These are phyloP conservation scores for Hybos culiciformis DNA, from an alignment of 2,888 invertebrate genomes.

Conservation along the genomic window DNA sequence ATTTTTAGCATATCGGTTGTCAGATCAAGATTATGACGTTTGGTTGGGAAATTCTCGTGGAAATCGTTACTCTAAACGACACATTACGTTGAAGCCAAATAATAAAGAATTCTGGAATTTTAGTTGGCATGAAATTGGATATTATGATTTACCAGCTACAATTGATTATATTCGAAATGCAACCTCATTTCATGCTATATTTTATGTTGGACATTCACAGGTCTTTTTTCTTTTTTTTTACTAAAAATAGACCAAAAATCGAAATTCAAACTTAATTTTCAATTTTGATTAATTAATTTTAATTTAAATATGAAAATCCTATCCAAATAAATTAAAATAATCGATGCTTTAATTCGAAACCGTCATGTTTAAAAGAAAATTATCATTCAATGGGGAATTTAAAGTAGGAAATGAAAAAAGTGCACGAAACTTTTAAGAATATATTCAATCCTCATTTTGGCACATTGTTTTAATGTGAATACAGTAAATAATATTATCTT, in stretches of 20 bases:
- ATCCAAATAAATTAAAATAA: no score
- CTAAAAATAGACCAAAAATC: no score
- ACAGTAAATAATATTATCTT: no score
- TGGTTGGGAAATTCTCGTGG: conserved; percentile 35
- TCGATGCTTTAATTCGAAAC: no score
- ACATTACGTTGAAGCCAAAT: conserved; percentile 27
- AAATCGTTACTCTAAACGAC: conserved; percentile 33
- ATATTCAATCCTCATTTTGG: no score
- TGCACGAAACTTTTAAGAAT: no score
- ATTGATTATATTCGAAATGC: conserved; percentile 48
- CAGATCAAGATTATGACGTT: conserved; percentile 35
- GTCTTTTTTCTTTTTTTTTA: no score
- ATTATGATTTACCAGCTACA: conserved; percentile 67
- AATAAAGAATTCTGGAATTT: conserved; percentile 48
- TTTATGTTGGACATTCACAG: conserved; percentile 50
- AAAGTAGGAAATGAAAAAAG: no score
- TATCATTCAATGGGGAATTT: no score
- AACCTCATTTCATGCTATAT: conserved; percentile 39
- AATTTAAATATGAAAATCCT: no score
- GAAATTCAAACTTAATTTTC: conserved; percentile 24
- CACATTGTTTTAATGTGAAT: no score
- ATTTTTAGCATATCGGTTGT: conserved; percentile 35
- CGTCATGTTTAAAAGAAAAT: no score
- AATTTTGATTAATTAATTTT: neutral
- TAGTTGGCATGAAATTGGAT: conserved; percentile 78